Base-by-base conservation (phyloP, 2,888 invertebrate species). In the Epinotia nisella region DNA sequence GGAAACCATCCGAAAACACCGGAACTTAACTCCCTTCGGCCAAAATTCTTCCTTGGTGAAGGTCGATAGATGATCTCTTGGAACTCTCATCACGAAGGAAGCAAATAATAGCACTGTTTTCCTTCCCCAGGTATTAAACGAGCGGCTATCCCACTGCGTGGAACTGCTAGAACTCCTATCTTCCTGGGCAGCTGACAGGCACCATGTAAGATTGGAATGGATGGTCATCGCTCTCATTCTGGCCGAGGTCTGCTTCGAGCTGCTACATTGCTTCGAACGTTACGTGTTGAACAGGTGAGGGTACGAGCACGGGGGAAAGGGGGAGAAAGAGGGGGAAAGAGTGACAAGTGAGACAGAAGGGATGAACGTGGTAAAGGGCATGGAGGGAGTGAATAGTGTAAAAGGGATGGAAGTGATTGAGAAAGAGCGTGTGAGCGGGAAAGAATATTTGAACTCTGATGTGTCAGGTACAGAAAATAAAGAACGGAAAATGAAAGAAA, bases 181-280 rank as follows among this genome's bases (percentile, higher is more conserved):
- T 0, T 95, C 97, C 39, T 98, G 99, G 94, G 95, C 99, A 35
- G 98, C 97, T 71, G 99, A 99, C 91, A 95, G 96, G 11, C 99
- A 99, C 90, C 98, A 99, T 88, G 96, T 98, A 13, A 94, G 98
- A 0, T 94, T 99, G 0, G 99, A 99, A 89, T 98, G 98, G 98
- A 98, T 99, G 97, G 98, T 99, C 78, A 99, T 99, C 75, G 94
- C 97, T 24, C 95, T 99, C 53, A 99, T 99, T 90, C 95, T 98
- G 95, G 97, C 99, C 0, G 99, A 99, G 92, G 99, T 99, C 17
- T 95, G 94, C 76, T 98, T 98, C 88, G 98, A 98, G 90, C 93
- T 96, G 69, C 89, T 98, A 64, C 98, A 98, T 87, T 96, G 96
- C 82, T 87, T 95, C 56, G 96, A 97, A 81, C 93, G 96, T 84